Evolutionary conservation across 2,113 vertebrate species (phyloP).

Genomic region (human): GRCh38 chr9:24883501-24884000

Average conservation of each 20-base stretch:
- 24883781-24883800: neutral
- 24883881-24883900: neutral
- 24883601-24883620: neutral
- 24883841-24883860: neutral
- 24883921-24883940: neutral
- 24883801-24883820: neutral
- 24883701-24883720: neutral
- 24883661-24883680: neutral
- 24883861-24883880: neutral
- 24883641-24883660: neutral
- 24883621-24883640: neutral
- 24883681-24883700: neutral
- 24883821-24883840: neutral
- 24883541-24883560: neutral
- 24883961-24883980: neutral
- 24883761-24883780: neutral
- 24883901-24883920: neutral
- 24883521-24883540: neutral
- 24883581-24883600: neutral
- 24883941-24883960: neutral
- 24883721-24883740: constrained; percentile 4
- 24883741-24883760: neutral
- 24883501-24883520: neutral
- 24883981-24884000: neutral
- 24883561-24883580: neutral